Evolutionary conservation across 2,113 vertebrate genomes (phyloP).

Genomic region (Anolis sagrei): DNA sequence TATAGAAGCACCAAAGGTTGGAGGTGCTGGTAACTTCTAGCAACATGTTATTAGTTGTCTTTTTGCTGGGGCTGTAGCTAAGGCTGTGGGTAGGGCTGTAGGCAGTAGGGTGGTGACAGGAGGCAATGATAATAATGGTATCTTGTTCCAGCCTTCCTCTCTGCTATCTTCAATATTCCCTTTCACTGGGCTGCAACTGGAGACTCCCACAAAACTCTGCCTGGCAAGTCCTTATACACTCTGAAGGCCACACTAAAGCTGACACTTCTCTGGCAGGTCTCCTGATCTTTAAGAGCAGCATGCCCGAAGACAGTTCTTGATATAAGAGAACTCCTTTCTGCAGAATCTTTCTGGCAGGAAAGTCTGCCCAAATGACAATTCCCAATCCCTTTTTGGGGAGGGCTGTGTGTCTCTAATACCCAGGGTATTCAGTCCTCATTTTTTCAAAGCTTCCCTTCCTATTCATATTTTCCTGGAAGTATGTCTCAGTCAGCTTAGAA

Average conservation of each 20-base stretch:
- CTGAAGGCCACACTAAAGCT: background rate
- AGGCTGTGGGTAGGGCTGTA: background rate
- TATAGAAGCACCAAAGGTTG: background rate
- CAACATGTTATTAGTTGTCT: background rate
- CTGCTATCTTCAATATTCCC: background rate
- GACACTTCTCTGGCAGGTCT: background rate
- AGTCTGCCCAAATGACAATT: background rate
- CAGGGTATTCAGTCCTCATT: background rate
- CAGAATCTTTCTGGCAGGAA: background rate
- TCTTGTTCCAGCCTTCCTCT: background rate
- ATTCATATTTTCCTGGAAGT: background rate
- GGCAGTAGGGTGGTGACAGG: background rate
- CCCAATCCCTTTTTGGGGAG: background rate
- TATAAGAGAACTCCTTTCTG: background rate
- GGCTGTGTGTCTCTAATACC: background rate
- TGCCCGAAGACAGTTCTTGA: background rate
- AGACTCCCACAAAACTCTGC: background rate
- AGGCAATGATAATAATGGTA: too few species aligned
- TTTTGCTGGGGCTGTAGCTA: background rate
- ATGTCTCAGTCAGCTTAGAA: background rate
- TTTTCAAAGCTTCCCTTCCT: background rate
- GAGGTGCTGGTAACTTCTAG: background rate
- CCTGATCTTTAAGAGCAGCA: background rate
- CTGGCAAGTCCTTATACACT: background rate
- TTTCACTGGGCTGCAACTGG: background rate